Evolutionary conservation across 2,888 invertebrate genomes (phyloP), one percentile per base, ranked within the genome.

Genomic region (Euplexia lucipara): DNA sequence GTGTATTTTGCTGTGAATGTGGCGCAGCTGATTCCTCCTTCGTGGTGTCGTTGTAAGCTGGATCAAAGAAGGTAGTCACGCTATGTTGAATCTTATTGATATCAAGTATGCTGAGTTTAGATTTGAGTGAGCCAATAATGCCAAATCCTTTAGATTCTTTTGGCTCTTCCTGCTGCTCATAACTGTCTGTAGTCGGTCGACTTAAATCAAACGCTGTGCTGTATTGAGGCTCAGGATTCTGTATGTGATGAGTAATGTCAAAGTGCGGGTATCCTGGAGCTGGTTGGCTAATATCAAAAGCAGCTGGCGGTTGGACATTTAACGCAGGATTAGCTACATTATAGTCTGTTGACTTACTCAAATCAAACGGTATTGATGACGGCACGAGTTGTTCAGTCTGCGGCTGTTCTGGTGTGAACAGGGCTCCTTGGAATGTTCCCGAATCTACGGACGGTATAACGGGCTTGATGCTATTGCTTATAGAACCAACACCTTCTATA

Each of bases 11-110:
- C 39, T 83, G 80, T 37, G 64, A 45, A 49, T 54, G 9, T 5
- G 42, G 37, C 6, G 48, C 37, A 37, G 32, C 57, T 5, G 42
- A 9, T n/a, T 78, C 70, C 10, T 87, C 86, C 8, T 82, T 78
- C 80, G 88, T 89, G 14, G 71, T 69, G n/a, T 87, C 86, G 81
- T 93, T 94, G 62, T 91, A 95, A 57, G 86, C 87, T 0, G 95
- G 95, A 83, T 95, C 95, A 48, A 95, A 95, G 77, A 95, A 95
- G 0, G 93, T 94, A 0, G 95, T 94, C 3, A 95, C 94, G 4
- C 86, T 92, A 79, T 88, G 93, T 82, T 95, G 95, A 44, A 95
- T 90, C 79, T 93, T 95, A 83, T 94, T 94, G 12, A 95, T 93
- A 83, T 94, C 94, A 49, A 95, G 83, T 8, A 92, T 88, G 70